Evolutionary conservation across 2,113 vertebrate species (phyloP), one percentile per base, ranked within the genome.

Genomic region (Nesoenas mayeri): DNA sequence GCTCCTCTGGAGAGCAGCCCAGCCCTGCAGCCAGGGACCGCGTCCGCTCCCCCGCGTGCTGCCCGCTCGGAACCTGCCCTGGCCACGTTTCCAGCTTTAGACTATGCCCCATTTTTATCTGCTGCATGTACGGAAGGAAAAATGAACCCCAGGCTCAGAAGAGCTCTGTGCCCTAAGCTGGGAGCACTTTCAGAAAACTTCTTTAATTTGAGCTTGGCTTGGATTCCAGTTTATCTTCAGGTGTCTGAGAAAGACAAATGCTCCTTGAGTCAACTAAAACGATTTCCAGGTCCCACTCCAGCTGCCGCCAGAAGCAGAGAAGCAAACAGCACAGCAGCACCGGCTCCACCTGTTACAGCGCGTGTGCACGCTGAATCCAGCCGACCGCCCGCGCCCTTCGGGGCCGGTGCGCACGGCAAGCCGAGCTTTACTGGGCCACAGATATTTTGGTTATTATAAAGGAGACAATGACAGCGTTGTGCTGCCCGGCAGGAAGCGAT

Each of bases 291-390:
- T 47, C 50, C 79, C 36, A 0, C 28, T 51, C 10, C 21, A 36
- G 24, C 58, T 9, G 34, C 7, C 71, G 60, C 51, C 69, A 29
- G 61, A 42, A 18, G 16, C 5, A 3, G 50, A 20, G 38, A 22
- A 40, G 5, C 64, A 22, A 7, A 34, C 15, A 1, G 4, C 15
- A 3, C 1, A 0, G 6, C 44, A 31, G 56, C 62, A 32, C 44
- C 0, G 0, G 61, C 12, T 9, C 42, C 65, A 25, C 15, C n/a
- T 25, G 70, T 53, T 15, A 2, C 3, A 44, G 42, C 0, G 1
- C 48, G 16, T 8, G 42, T 8, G 9, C n/a, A 2, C 0, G 1
- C 25, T 44, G 32, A 44, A 34, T 7, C 19, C 4, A 40, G 66
- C 80, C 54, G 4, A 16, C 67, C 69, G 80, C 0, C 79, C 47